phyloP scores from a whole-genome alignment of 2,113 vertebrate species.

The Tenrec ecaudatus region DNA sequence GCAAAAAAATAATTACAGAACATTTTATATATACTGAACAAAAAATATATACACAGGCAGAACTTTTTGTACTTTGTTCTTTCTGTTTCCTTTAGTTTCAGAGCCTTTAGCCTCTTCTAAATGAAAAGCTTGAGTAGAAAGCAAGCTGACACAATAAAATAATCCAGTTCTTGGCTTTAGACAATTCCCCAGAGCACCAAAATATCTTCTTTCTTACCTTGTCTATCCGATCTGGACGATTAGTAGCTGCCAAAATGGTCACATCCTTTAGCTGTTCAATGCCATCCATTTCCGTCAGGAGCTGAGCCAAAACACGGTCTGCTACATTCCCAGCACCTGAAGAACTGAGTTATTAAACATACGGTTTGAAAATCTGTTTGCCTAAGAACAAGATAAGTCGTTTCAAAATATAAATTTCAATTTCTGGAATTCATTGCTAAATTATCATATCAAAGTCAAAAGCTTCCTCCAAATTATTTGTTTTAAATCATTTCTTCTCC shows the following conservation, averaged over 20 bases:
- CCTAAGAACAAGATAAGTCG: neutral
- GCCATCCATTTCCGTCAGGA: slow-evolving; percentile 99
- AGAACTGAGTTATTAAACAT: slow-evolving; percentile 85
- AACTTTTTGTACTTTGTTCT: slow-evolving; percentile 18
- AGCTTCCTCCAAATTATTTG: neutral
- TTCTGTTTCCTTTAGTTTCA: slow-evolving; percentile 37
- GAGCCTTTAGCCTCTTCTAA: neutral
- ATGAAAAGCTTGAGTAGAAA: slow-evolving; percentile 37
- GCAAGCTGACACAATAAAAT: neutral
- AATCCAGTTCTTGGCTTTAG: slow-evolving; percentile 43
- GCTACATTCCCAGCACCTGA: slow-evolving; percentile 92
- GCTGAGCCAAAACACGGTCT: slow-evolving; percentile 96
- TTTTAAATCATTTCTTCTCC: slow-evolving; percentile 31
- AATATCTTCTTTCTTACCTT: slow-evolving; percentile 90
- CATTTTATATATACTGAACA: slow-evolving; percentile 40
- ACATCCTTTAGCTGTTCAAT: slow-evolving; percentile 96
- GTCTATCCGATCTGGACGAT: slow-evolving; percentile 98
- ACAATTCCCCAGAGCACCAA: neutral
- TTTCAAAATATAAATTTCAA: slow-evolving; percentile 7
- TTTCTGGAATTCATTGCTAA: slow-evolving; percentile 14
- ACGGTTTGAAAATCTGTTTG: slow-evolving; percentile 4
- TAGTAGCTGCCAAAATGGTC: slow-evolving; percentile 97
- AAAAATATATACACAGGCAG: neutral
- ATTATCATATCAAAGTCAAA: slow-evolving; percentile 6
- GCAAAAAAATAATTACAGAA: slow-evolving; percentile 49